Evolutionary conservation across 2,113 vertebrate genomes (phyloP).

Genomic region (Fukomys damarensis): DNA sequence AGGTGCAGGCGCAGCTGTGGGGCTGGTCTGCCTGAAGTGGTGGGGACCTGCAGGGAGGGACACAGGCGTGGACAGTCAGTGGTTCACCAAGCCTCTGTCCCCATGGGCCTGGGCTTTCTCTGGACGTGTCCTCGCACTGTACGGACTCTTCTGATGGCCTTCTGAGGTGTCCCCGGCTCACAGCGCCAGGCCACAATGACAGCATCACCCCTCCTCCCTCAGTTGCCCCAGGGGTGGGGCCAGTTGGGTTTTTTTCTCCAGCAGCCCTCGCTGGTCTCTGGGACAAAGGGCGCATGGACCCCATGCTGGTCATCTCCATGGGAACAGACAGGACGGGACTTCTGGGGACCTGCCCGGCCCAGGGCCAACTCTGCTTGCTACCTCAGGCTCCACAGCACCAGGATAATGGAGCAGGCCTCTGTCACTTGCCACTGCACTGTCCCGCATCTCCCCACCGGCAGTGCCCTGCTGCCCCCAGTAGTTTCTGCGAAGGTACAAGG

Average conservation of each 20-base stretch:
- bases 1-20: neutral
- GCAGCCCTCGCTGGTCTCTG: neutral
- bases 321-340: neutral
- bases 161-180: fast-evolving
- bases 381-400: neutral
- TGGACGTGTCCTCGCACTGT: neutral
- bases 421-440: fast-evolving
- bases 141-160: neutral
- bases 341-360: neutral
- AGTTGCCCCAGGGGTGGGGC: neutral
- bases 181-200: neutral
- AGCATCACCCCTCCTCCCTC: neutral
- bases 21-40: too few species aligned
- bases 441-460: neutral
- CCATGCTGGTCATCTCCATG: neutral
- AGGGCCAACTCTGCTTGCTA: neutral
- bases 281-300: neutral
- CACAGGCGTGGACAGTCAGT: neutral
- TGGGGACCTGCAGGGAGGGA: neutral
- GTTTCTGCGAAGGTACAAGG: neutral
- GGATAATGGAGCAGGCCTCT: neutral
- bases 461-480: neutral
- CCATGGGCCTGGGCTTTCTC: neutral
- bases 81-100: too few species aligned
- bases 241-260: neutral